A percentile compares a stretch with the other conserved stretches of the same genome.
Conservation (phyloP, 1,140 invertebrate genomes). For the Drosophila jambulina region DNA sequence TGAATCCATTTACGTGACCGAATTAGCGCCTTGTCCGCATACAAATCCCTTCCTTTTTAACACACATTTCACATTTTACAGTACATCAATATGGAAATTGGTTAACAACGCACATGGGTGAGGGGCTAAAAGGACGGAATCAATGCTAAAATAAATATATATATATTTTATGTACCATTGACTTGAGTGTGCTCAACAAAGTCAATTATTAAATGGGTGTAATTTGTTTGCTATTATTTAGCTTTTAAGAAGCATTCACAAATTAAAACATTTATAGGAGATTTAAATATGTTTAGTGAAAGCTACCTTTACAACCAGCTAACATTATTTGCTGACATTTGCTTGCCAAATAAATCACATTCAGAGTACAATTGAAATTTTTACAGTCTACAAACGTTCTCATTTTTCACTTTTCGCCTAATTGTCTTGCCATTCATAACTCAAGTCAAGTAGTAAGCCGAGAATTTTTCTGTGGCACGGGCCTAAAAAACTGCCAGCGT, state of each 20-base stretch:
- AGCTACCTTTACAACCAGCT: background rate
- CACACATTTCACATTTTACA: conserved; percentile 18
- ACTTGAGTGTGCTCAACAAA: background rate
- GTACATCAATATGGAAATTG: conserved; percentile 25
- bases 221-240: background rate
- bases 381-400: conserved; percentile 24
- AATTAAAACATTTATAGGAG: background rate
- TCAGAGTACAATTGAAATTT: conserved; percentile 13
- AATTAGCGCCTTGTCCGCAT: conserved; percentile 26
- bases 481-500: conserved; percentile 46
- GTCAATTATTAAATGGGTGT: background rate
- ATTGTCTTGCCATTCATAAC: conserved; percentile 49
- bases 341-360: conserved; percentile 7
- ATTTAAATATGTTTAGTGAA: background rate
- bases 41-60: conserved; percentile 14
- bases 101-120: conserved; percentile 1
- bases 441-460: conserved; percentile 47
- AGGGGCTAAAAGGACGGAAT: background rate
- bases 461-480: conserved; percentile 30
- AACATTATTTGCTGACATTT: background rate
- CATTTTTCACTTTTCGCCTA: conserved; percentile 58
- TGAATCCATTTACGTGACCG: conserved; percentile 60
- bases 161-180: background rate
- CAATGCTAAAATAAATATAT: background rate
- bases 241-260: background rate